phyloP scores from a whole-genome alignment of 2,888 invertebrate genomes.

The Lasioglossum marginatum region DNA sequence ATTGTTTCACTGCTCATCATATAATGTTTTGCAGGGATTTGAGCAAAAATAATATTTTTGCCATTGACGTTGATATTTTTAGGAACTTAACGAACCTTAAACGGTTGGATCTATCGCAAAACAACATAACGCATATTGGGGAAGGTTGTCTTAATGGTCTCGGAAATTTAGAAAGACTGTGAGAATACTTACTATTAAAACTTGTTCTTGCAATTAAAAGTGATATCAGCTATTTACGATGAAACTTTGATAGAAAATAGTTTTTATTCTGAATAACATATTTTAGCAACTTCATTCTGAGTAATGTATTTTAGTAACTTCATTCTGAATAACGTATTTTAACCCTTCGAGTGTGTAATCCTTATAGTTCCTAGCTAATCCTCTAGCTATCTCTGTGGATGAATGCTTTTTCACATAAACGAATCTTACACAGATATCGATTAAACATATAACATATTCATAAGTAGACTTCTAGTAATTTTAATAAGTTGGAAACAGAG shows the following conservation, averaged over 20 bases:
- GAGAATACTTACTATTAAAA: conserved; percentile 21
- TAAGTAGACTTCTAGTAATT: no score
- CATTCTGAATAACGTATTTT: neutral
- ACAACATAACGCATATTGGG: conserved; percentile 89
- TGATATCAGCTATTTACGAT: neutral
- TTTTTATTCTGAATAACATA: neutral
- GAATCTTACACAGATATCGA: no score
- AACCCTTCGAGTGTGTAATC: neutral
- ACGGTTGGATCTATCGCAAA: conserved; percentile 88
- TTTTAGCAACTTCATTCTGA: neutral
- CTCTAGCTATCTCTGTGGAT: no score
- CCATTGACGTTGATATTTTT: conserved; percentile 82
- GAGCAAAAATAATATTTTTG: conserved; percentile 87
- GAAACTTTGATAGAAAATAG: neutral
- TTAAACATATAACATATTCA: no score
- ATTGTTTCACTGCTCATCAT: neutral
- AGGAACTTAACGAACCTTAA: conserved; percentile 84
- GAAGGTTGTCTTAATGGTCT: conserved; percentile 90
- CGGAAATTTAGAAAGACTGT: conserved; percentile 89
- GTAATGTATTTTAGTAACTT: no score
- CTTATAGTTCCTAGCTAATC: no score
- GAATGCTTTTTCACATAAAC: no score
- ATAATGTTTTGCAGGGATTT: conserved; percentile 86
- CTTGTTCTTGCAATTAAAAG: neutral
- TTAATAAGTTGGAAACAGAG: no score